Evolutionary conservation across 2,888 invertebrate genomes (phyloP).

Genomic region (Ennomos fuscantarius): DNA sequence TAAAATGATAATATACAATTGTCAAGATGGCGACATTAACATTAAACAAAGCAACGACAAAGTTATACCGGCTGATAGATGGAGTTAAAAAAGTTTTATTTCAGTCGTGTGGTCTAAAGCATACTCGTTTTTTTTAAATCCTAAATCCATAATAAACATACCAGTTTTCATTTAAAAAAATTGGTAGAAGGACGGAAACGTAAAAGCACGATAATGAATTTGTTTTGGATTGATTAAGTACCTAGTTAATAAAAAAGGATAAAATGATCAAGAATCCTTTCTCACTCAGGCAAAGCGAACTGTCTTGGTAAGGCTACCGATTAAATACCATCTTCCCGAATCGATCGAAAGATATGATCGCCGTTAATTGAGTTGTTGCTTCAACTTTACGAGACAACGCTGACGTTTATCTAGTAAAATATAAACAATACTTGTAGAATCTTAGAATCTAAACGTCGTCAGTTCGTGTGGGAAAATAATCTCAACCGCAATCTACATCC

Average conservation of each 20-base stretch:
- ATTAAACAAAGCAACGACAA: too few species aligned
- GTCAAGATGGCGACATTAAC: too few species aligned
- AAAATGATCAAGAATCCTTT: background rate
- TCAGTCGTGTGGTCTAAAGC: too few species aligned
- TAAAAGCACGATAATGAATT: too few species aligned
- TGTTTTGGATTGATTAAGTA: too few species aligned
- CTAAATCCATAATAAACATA: too few species aligned
- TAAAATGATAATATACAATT: too few species aligned
- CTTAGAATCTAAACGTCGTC: constrained; percentile 71
- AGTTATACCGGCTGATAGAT: too few species aligned
- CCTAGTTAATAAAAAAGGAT: background rate
- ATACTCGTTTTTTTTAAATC: background rate
- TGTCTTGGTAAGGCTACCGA: background rate
- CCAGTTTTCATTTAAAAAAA: too few species aligned
- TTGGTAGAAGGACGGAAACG: too few species aligned
- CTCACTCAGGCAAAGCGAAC: background rate
- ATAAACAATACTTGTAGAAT: constrained; percentile 73
- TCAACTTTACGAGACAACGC: constrained; percentile 28
- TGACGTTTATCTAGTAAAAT: constrained; percentile 46
- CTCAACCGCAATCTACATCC: constrained; percentile 80
- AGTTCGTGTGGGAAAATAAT: constrained; percentile 84
- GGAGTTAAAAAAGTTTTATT: too few species aligned
- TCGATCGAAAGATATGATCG: constrained; percentile 18
- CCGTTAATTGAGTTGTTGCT: constrained; percentile 33
- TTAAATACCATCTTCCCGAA: constrained; percentile 10